Percentiles rank a stretch among this genome's conserved stretches.
Conservation (phyloP, 2,888 invertebrate species). For the Hyalella azteca region DNA sequence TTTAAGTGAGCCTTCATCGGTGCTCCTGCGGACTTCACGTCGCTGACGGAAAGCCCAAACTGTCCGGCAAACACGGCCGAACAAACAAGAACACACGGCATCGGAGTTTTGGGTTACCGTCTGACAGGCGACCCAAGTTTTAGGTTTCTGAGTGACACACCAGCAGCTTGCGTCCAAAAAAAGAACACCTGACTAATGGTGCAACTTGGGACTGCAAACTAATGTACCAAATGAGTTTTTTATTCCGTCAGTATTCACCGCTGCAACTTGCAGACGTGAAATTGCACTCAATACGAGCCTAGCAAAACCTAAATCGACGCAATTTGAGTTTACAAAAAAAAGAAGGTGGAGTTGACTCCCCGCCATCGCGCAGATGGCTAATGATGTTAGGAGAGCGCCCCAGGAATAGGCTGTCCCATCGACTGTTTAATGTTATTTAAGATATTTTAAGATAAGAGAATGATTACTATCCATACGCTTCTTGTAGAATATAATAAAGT, state of each 20-base stretch:
- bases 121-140: slow-evolving; percentile 12
- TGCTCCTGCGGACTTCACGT: slow-evolving; percentile 12
- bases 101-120: slow-evolving; percentile 29
- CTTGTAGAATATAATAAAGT: too few species aligned
- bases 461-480: too few species aligned
- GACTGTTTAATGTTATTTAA: background rate
- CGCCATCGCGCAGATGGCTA: background rate
- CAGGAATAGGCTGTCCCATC: background rate
- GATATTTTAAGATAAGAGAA: too few species aligned
- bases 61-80: slow-evolving; percentile 25
- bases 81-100: slow-evolving; percentile 36
- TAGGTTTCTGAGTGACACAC: slow-evolving; percentile 30
- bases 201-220: slow-evolving; percentile 33
- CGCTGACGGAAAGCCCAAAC: slow-evolving; percentile 29
- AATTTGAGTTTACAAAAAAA: background rate
- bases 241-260: slow-evolving; percentile 2
- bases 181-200: slow-evolving; percentile 33
- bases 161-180: slow-evolving; percentile 4
- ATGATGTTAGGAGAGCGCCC: slow-evolving; percentile 11
- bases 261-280: background rate
- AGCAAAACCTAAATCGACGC: slow-evolving; percentile 1
- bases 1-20: background rate
- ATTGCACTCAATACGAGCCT: slow-evolving; percentile 8
- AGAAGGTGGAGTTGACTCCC: slow-evolving; percentile 10
- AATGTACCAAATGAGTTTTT: slow-evolving; percentile 30